Base-by-base conservation (phyloP, 1,140 invertebrate genomes). In the Manduca sexta region DNA sequence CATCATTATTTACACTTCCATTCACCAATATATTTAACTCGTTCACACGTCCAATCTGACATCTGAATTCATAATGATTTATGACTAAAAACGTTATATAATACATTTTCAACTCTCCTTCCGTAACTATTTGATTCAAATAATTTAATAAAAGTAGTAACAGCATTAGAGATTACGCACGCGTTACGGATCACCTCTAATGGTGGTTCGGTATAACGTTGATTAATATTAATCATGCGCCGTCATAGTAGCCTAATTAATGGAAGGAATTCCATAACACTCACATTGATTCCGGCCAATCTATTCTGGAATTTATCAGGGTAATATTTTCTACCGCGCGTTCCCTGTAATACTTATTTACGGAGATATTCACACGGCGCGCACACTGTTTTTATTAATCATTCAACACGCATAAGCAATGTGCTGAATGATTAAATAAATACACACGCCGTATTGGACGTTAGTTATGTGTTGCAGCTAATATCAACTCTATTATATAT, bases 151-250 rank as follows among this genome's bases (percentile, higher is more conserved):
- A 35, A 35, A 35, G 13, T 35, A 35, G 8, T 35, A 35, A n/a
- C 3, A 40, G 17, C 29, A 45, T 45, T 17, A n/a, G 43, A 35
- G 15, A 35, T 18, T 34, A 35, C 15, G 14, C 31, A 35, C 31
- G 4, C 43, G 17, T 31, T 35, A 29, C 17, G 35, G 43, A 35
- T 43, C 30, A 45, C 18, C 35, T 40, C 37, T 50, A 50, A 50
- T 50, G 45, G 16, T 39, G 44, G 49, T 45, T 56, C 44, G 39
- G 30, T 47, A 56, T 46, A 52, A 43, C 45, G 12, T 51, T 45
- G 42, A 51, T 56, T 56, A 56, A 56, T 56, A 56, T 51, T 56
- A 51, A 51, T 51, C 45, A 52, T 40, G 34, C 37, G 13, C 43
- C 30, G 53, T 56, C 53, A 49, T 56, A 43, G 17, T 43, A 34